Base-by-base conservation (phyloP, 2,797 vertebrate species). In the Enteromius viviparus region DNA sequence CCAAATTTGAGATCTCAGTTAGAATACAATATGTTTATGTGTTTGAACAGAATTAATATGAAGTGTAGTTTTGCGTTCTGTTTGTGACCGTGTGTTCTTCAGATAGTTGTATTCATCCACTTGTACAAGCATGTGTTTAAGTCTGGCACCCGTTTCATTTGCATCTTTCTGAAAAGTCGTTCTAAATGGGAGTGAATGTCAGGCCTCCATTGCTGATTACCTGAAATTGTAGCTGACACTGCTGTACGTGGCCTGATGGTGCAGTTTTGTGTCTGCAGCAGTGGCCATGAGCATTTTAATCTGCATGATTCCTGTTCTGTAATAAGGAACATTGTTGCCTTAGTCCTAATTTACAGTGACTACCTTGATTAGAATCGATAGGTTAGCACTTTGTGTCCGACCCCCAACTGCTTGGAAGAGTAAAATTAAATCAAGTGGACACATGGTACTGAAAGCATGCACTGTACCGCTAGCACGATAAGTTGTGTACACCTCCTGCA, bases 301-400 rank as follows among this genome's bases (percentile, higher is more conserved):
- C 68, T 87, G 88, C 88, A 89, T 89, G 88, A 84, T 85, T 86
- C 80, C 76, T 74, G 72, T 70, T 86, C 83, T 84, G 81, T 83
- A 82, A 85, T 62, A 32, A 82, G 82, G 78, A 87, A 87, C 83
- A 78, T 85, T 37, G 70, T 84, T 87, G 87, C 84, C 84, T 85
- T 85, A 86, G 65, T 47, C 79, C 76, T 81, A 80, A 83, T 75
- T 76, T 70, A 76, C 79, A 62, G 80, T 2, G 23, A 62, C 66
- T 53, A 80, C 68, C 55, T 65, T 66, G 23, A 72, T 77, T 83
- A 75, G 80, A 78, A 69, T 76, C 66, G 42, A 68, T 75, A 82
- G 68, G 64, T 71, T 86, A 78, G 81, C 37, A 45, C 37, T 80
- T 71, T 83, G 76, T 47, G 26, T 75, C 66, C 85, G 60, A 68